These are phyloP conservation scores for Drosophila persimilis DNA, from an alignment of 1,140 invertebrate genomes.

Conservation along the genomic window DNA sequence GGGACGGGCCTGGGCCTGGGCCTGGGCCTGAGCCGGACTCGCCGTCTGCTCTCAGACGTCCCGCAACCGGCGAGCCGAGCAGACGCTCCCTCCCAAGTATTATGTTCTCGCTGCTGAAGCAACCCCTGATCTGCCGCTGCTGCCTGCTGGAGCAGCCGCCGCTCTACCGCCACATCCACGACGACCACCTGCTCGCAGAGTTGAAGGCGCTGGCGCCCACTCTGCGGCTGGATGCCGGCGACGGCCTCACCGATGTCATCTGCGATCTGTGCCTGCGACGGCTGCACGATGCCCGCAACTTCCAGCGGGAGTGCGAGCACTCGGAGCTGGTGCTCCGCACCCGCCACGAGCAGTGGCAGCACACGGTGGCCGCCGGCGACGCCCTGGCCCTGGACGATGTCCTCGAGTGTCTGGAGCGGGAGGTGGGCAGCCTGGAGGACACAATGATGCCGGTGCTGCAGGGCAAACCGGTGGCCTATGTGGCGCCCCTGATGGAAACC, in stretches of 20 bases:
- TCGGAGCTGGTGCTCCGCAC: constrained; percentile 58
- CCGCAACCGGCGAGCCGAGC: constrained; percentile 53
- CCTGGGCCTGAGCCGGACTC: constrained; percentile 17
- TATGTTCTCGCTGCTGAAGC: constrained; percentile 67
- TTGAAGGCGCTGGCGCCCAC: constrained; percentile 48
- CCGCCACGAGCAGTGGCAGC: constrained; percentile 63
- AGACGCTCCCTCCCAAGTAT: constrained; percentile 56
- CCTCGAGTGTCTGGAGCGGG: constrained; percentile 64
- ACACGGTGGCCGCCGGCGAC: constrained; percentile 49
- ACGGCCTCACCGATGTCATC: constrained; percentile 68
- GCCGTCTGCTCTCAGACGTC: constrained; percentile 46
- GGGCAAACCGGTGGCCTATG: constrained; percentile 40
- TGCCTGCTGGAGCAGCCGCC: constrained; percentile 66
- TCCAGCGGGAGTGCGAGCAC: constrained; percentile 58
- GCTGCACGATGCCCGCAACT: constrained; percentile 60
- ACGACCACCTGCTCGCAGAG: constrained; percentile 47
- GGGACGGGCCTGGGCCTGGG: constrained; percentile 9
- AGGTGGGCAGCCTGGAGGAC: constrained; percentile 58
- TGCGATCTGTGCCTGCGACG: constrained; percentile 63
- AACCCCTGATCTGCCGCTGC: constrained; percentile 66
- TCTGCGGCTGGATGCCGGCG: constrained; percentile 47
- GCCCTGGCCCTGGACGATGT: constrained; percentile 62
- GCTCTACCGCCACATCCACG: constrained; percentile 54
- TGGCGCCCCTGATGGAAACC: constrained; percentile 41
- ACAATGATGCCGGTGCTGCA: constrained; percentile 7